These are phyloP conservation scores for Galendromus occidentalis DNA, from an alignment of 1,140 invertebrate species.

Conservation along the genomic window DNA sequence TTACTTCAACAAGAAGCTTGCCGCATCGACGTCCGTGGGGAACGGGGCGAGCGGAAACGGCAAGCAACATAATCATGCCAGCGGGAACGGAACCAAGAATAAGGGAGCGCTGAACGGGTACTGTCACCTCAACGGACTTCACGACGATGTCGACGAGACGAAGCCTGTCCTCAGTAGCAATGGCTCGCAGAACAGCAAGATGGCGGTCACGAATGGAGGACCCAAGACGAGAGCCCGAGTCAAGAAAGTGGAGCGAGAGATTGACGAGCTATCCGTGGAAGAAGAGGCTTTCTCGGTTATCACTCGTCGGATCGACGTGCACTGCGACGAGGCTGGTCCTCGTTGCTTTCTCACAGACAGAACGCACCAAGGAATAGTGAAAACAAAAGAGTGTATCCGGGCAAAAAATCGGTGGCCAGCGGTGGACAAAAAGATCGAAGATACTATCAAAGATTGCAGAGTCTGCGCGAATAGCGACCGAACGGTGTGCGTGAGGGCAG, in stretches of 20 bases:
- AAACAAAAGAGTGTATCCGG: conserved; percentile 16
- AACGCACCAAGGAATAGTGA: conserved; percentile 17
- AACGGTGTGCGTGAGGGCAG: neutral
- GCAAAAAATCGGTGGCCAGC: conserved; percentile 17
- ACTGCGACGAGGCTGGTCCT: too few relatives aligned
- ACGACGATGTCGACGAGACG: neutral
- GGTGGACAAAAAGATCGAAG: conserved; percentile 16
- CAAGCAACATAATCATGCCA: neutral
- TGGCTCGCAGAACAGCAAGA: too few relatives aligned
- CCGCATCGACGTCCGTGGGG: neutral
- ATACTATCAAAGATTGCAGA: conserved; percentile 10
- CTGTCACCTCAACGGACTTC: neutral
- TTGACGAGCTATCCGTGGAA: too few relatives aligned
- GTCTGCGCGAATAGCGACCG: conserved; percentile 14
- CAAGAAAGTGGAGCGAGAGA: too few relatives aligned
- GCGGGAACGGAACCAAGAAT: neutral
- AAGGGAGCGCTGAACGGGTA: neutral
- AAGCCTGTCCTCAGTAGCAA: too few relatives aligned
- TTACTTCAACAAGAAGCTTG: conserved; percentile 32
- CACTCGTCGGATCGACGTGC: too few relatives aligned
- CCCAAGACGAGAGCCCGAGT: too few relatives aligned
- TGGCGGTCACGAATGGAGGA: too few relatives aligned
- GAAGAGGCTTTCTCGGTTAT: too few relatives aligned
- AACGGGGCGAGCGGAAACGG: neutral
- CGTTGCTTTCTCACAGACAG: too few relatives aligned